Base-by-base conservation (phyloP, 2,113 vertebrate genomes). In the Hystrix brachyura region DNA sequence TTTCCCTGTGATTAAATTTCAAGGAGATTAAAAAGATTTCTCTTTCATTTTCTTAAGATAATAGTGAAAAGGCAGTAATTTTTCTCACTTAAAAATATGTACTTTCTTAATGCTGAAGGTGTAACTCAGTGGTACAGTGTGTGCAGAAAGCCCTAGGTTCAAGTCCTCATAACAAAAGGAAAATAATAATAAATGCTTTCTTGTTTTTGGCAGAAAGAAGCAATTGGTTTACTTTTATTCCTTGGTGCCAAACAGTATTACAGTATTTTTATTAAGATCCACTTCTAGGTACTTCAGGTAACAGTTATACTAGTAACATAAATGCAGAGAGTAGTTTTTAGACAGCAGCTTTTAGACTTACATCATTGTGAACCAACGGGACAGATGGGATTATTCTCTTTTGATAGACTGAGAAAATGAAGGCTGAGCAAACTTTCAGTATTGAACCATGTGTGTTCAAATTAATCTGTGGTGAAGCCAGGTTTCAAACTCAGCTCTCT, bases 61-160 rank as follows among this genome's bases (percentile, higher is more conserved):
- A 53, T 65, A 53, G 23, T 95, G 86, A 76, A 92, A 95, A 34
- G 32, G 19, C 32, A 76, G 1, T 79, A 27, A 32, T 48, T 65
- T 96, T 88, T 92, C 62, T 92, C 57, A 67, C 67, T 95, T 86
- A 79, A 74, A 90, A 94, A 80, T 83, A 64, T 25, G 19, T 34
- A 3, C 38, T 80, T 64, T 46, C 48, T 86, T 97, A 23, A 25
- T 7, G 21, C 23, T 71, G 29, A 27, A 32, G 79, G 12, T 48
- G 6, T 88, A 60, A 55, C 64, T 67, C 25, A 43, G 69, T 25
- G 46, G 12, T 43, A 21, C 43, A 60, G 43, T 38, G 15, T 8
- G 17, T 57, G 25, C 19, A 78, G 46, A 23, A 38, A 10, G 4
- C 43, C 76, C 43, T 72, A 55, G 17, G 8, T 82, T 94, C 78